Conservation (phyloP, 2,797 vertebrate genomes). For the Sus cebifrons region DNA sequence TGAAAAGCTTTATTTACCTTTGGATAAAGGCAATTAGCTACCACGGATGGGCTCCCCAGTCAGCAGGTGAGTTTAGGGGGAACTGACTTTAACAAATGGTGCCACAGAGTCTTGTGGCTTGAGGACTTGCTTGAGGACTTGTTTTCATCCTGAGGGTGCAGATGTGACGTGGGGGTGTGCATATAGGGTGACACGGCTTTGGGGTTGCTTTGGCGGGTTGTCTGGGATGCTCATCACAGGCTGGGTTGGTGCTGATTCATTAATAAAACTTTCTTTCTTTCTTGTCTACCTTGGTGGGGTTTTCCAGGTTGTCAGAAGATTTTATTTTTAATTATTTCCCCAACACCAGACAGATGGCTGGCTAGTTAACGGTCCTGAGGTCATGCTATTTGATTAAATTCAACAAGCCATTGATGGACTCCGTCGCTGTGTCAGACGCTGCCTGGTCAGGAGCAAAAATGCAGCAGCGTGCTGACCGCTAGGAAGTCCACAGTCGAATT, state of each 20-base stretch:
- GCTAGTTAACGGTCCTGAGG: conserved; percentile 37
- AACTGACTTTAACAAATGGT: not conserved
- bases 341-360: conserved; percentile 57
- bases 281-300: not conserved
- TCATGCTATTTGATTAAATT: not conserved
- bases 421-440: not conserved
- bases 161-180: no score
- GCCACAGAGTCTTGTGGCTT: not conserved
- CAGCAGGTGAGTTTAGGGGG: not conserved
- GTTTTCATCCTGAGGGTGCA: not conserved
- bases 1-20: not conserved
- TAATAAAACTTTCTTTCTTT: not conserved
- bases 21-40: not conserved
- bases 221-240: not conserved
- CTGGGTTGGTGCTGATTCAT: not conserved
- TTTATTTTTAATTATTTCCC: conserved; percentile 72
- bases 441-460: not conserved
- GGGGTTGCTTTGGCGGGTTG: not conserved
- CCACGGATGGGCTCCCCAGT: not conserved
- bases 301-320: conserved; percentile 38
- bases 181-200: not conserved
- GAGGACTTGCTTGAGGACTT: not conserved
- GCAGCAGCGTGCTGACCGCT: rapidly evolving
- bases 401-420: not conserved
- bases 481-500: not conserved